Evolutionary conservation across 2,888 invertebrate genomes (phyloP).

Genomic region (Patella caerulea): DNA sequence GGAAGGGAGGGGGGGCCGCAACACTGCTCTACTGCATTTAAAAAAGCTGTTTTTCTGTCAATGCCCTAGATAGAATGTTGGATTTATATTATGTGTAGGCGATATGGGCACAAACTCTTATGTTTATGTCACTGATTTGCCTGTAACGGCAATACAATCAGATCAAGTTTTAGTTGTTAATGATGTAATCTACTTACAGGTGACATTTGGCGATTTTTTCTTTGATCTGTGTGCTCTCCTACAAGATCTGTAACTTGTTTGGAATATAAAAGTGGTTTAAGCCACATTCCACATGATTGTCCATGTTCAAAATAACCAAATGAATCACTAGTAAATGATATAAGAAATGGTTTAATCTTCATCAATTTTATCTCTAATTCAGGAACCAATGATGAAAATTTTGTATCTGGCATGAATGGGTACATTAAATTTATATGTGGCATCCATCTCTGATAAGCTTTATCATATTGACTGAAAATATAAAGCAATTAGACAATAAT

Average conservation of each 20-base stretch:
- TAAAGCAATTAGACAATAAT: not conserved
- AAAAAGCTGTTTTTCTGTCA: no score
- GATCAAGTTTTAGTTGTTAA: no score
- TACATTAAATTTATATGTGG: constrained; percentile 1
- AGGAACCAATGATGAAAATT: not conserved
- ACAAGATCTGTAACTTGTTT: not conserved
- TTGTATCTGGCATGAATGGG: not conserved
- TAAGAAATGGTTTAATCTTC: not conserved
- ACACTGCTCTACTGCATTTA: no score
- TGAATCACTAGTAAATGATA: not conserved
- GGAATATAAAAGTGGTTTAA: not conserved
- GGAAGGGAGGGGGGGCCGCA: no score
- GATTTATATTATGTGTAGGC: no score
- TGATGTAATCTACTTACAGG: no score
- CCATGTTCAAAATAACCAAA: constrained; percentile 9
- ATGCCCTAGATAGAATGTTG: no score
- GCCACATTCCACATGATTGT: not conserved
- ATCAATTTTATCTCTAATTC: not conserved
- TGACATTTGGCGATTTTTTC: no score
- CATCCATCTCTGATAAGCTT: not conserved
- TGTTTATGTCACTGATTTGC: no score
- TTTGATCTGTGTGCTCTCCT: no score
- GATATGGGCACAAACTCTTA: no score
- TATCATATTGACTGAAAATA: not conserved
- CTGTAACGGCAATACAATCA: no score